Base-by-base conservation (phyloP, 1,140 invertebrate genomes). In the Plectrocnemia conspersa region DNA sequence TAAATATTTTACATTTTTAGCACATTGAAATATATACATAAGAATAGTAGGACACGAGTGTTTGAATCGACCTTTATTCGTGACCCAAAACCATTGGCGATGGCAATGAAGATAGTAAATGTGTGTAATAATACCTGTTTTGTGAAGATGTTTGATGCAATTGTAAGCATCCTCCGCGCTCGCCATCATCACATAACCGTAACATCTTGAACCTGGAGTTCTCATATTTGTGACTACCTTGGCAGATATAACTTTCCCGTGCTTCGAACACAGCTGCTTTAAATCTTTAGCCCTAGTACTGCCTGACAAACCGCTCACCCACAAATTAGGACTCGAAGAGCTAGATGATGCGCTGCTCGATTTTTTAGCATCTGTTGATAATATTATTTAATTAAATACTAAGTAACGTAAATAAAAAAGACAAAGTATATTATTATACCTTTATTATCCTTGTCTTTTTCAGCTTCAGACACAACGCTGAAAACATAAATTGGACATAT, bases 211-310 rank as follows among this genome's bases (percentile, higher is more conserved):
- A 16, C 91, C 91, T 1, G 93, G 91, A 21, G 88, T 91, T 47
- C 85, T 80, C 1, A 93, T 90, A 74, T 94, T 96, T 1, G 92
- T 95, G 0, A 97, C 93, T n/a, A 97, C 88, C 77, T 97, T 97
- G 0, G 93, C 93, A 46, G 90, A 91, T 65, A 93, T 83, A 3
- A 97, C 93, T 81, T 96, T 97, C 62, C 93, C 93, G 78, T 91
- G 86, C 67, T 91, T 90, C 13, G 87, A 91, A 65, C 96, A 93
- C 15, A 93, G 79, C 50, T 87, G 82, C 69, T 97, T 97, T 53
- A 97, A 74, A 72, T 97, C 93, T 38, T 89, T 91, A 22, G 93
- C 93, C 27, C 89, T 80, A 19, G 93, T 96, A 25, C 84, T 82
- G 2, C 90, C 85, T 0, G 91, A 89, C 47, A 97, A 74, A 22